Evolutionary conservation across 2,888 invertebrate genomes (phyloP), one percentile per base, ranked within the genome.

Genomic region (Taphrorychus bicolor): DNA sequence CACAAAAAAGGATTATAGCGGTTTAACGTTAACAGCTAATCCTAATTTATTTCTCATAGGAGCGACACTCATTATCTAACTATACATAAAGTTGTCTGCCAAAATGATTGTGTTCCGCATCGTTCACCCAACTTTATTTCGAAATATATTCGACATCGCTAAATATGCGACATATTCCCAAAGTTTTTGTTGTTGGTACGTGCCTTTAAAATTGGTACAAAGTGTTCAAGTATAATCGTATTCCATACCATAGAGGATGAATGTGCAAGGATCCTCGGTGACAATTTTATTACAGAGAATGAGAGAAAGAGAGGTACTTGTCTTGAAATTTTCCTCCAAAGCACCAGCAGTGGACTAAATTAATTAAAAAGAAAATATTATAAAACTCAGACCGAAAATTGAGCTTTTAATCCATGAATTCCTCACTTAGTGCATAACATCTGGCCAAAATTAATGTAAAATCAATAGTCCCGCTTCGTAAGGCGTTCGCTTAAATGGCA

Each of bases 361-460:
- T 45, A 45, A 45, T 45, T 45, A 45, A 16, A 14, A 17, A 45
- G n/a, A n/a, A n/a, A n/a, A n/a, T n/a, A n/a, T n/a, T 45, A 45
- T 45, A 45, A 45, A 45, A 45, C 32, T 18, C 14, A 51, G 54
- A 54, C 54, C 16, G 21, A 41, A 59, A 65, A 65, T 59, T 59
- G 59, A 22, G 53, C 53, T 59, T 65, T 65, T 65, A 52, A 59
- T 66, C 54, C 56, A 54, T 52, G 41, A 56, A 66, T 54, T 66
- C 60, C 60, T 54, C 66, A 56, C 59, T 58, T 66, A 60, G 66
- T 60, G 60, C 59, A 66, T 66, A 66, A 41, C 66, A 66, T 66
- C 66, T 66, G 66, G 61, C 52, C 66, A 52, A 66, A 66, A 66
- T 66, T 66, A 61, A 66, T 66, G 66, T 51, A 61, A 66, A 66